These are phyloP conservation scores for Diadema setosum DNA, from an alignment of 35 echinoderm and acorn worm species.

Conservation along the genomic window DNA sequence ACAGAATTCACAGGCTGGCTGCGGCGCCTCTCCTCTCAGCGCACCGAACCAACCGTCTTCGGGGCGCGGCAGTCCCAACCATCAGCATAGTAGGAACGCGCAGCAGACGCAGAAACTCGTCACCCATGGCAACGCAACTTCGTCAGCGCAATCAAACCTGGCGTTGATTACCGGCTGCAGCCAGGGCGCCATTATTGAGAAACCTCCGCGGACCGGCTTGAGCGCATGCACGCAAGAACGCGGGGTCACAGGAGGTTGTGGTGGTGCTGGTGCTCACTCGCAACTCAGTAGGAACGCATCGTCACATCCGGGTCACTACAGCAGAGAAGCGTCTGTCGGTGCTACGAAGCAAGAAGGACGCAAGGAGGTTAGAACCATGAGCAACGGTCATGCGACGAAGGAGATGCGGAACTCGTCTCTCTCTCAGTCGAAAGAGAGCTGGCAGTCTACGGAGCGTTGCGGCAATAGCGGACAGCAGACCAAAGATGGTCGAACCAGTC, in stretches of 20 bases:
- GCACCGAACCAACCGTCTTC: neutral
- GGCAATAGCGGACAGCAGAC: neutral
- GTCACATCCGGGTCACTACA: conserved; percentile 3
- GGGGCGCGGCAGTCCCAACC: conserved; percentile 4
- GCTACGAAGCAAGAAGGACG: neutral
- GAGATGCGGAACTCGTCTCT: neutral
- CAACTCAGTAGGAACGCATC: neutral
- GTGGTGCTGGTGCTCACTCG: neutral
- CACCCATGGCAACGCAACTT: neutral
- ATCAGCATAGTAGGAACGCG: neutral
- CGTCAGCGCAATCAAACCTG: neutral
- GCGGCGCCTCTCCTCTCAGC: neutral
- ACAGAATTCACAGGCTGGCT: neutral
- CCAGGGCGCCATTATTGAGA: neutral
- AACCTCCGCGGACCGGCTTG: neutral
- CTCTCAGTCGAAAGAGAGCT: neutral
- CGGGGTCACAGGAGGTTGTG: no score
- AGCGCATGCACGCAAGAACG: neutral
- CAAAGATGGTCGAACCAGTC: neutral
- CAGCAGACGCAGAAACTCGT: neutral
- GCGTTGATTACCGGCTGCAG: neutral
- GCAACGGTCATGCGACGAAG: neutral
- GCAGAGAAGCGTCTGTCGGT: neutral
- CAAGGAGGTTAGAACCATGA: neutral
- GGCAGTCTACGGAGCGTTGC: neutral